Evolutionary conservation across 2,888 invertebrate genomes (phyloP).

Genomic region (Lithophane semibrunnea): DNA sequence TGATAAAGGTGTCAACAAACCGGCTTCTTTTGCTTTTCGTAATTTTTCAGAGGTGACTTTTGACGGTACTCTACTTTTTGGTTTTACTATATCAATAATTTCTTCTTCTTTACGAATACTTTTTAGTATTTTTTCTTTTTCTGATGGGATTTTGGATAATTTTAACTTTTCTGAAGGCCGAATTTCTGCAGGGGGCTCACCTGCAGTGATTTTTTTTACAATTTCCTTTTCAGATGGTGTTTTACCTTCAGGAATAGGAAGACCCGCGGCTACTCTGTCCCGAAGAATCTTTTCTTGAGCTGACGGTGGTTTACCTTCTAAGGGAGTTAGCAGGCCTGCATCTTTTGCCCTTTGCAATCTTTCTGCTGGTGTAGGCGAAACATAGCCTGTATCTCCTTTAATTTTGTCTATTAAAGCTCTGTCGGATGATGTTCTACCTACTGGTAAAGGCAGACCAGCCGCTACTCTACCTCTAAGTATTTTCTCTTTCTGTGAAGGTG

Average conservation of each 20-base stretch:
- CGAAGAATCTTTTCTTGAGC: conserved; percentile 68
- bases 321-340: conserved; percentile 64
- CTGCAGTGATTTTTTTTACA: conserved; percentile 36
- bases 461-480: conserved; percentile 68
- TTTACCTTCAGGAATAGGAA: conserved; percentile 62
- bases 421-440: conserved; percentile 67
- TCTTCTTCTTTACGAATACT: conserved; percentile 64
- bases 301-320: conserved; percentile 63
- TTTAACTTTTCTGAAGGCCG: conserved; percentile 62
- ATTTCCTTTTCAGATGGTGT: conserved; percentile 67
- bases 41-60: conserved; percentile 54
- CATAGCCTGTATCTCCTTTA: conserved; percentile 62
- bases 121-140: conserved; percentile 70
- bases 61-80: conserved; percentile 32
- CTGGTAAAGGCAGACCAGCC: conserved; percentile 63
- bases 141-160: conserved; percentile 62
- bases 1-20: conserved; percentile 46
- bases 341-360: conserved; percentile 62
- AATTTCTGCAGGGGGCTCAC: conserved; percentile 13
- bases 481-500: conserved; percentile 69
- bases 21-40: conserved; percentile 56
- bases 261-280: conserved; percentile 45
- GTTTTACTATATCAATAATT: conserved; percentile 58
- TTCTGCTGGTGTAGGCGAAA: conserved; percentile 64
- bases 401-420: conserved; percentile 54